Evolutionary conservation across 2,888 invertebrate species (phyloP).

Genomic region (Ecliptopera silaceata): DNA sequence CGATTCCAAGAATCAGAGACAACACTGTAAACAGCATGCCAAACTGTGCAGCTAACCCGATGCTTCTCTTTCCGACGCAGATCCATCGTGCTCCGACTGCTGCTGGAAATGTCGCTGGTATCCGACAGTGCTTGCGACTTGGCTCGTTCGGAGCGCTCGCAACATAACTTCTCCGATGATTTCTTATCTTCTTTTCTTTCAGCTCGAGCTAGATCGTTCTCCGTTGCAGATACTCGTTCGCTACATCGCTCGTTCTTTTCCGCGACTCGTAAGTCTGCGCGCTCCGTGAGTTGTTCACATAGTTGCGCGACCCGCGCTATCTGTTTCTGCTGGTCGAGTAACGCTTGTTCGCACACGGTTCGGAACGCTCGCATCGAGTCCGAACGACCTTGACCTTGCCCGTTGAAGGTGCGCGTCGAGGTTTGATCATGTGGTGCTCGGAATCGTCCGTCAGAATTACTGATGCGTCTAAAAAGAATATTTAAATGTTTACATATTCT

Average conservation of each 20-base stretch:
- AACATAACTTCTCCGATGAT: neutral
- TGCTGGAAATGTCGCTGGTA: conserved; percentile 53
- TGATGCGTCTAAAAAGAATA: conserved; percentile 21
- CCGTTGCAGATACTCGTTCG: neutral
- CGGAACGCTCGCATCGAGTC: conserved; percentile 60
- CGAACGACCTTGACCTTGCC: conserved; percentile 29
- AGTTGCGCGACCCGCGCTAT: conserved; percentile 63
- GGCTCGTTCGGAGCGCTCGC: neutral
- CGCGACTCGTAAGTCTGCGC: conserved; percentile 5
- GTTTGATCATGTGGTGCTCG: conserved; percentile 27
- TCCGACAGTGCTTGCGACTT: conserved; percentile 28
- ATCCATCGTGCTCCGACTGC: conserved; percentile 47
- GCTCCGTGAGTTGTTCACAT: conserved; percentile 59
- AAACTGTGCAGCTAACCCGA: conserved; percentile 38
- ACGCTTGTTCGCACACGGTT: conserved; percentile 56
- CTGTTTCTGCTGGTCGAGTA: conserved; percentile 63
- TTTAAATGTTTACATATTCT: too few relatives aligned
- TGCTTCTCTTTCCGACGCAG: conserved; percentile 46
- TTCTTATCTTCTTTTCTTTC: neutral
- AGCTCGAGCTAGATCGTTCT: neutral
- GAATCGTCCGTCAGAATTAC: conserved; percentile 21
- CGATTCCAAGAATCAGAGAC: too few relatives aligned
- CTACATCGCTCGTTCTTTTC: neutral
- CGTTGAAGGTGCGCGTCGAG: conserved; percentile 22
- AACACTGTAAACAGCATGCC: too few relatives aligned